phyloP scores from a whole-genome alignment of 2,113 vertebrate genomes.

The Sphyrna mokarran region DNA sequence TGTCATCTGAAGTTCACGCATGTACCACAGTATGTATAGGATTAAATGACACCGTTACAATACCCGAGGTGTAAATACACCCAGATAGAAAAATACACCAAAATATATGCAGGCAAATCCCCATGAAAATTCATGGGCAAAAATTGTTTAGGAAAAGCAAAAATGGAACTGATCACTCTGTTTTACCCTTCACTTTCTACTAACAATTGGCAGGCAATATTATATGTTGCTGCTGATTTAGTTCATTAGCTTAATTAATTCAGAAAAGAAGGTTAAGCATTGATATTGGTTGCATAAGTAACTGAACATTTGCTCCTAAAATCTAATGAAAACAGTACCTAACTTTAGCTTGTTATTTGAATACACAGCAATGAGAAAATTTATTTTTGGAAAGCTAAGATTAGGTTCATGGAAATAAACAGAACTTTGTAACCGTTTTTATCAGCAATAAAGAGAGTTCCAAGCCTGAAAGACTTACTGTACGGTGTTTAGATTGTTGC shows the following conservation, averaged over 20 bases:
- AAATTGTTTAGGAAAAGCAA: background rate
- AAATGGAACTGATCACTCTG: background rate
- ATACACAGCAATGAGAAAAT: background rate
- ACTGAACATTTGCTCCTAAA: background rate
- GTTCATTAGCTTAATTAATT: background rate
- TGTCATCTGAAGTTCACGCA: background rate
- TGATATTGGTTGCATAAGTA: background rate
- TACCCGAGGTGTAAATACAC: background rate
- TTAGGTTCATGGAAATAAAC: background rate
- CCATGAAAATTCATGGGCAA: background rate
- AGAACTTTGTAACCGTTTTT: background rate
- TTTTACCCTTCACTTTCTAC: background rate
- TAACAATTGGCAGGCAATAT: background rate
- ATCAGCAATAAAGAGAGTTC: background rate
- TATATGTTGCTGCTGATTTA: background rate
- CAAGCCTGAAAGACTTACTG: background rate
- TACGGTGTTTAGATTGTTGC: background rate
- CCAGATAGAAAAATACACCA: background rate
- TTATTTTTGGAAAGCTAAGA: slow-evolving; percentile 4
- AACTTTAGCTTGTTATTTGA: background rate
- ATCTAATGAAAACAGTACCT: background rate
- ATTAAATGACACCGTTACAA: background rate
- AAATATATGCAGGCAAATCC: background rate
- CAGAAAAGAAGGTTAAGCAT: background rate
- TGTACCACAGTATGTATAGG: background rate